Percentiles rank a stretch among this genome's conserved stretches.
Evolutionary conservation across 2,113 vertebrate genomes (phyloP).

Genomic region (Tachysurus vachellii): DNA sequence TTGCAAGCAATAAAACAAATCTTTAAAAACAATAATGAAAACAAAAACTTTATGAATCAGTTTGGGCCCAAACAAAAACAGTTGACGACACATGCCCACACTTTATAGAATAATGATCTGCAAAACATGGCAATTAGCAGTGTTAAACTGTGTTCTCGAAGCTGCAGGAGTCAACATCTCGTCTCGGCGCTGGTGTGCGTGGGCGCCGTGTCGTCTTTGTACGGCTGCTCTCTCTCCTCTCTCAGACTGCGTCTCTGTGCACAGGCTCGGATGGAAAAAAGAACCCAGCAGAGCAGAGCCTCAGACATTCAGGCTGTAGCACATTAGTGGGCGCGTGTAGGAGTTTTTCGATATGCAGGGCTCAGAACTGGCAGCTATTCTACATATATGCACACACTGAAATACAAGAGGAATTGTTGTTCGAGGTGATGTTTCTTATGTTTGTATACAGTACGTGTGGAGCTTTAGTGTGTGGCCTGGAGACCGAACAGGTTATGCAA

Average conservation of each 20-base stretch:
- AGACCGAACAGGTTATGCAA: conserved; percentile 46
- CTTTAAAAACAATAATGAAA: background rate
- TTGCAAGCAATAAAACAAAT: background rate
- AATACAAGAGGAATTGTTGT: conserved; percentile 59
- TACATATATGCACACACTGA: conserved; percentile 63
- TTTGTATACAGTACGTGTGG: conserved; percentile 9
- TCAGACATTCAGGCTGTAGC: conserved; percentile 60
- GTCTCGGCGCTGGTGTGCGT: conserved; percentile 42
- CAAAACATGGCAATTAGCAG: conserved; percentile 48
- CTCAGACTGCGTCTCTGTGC: conserved; percentile 54
- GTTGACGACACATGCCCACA: conserved; percentile 37
- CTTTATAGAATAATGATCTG: conserved; percentile 38
- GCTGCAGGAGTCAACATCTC: conserved; percentile 30
- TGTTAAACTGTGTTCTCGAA: conserved; percentile 37
- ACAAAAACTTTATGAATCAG: conserved; percentile 26
- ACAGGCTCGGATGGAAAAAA: conserved; percentile 53
- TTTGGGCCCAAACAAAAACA: conserved; percentile 23
- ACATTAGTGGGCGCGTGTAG: conserved; percentile 69
- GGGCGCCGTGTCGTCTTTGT: conserved; percentile 41
- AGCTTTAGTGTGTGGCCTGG: conserved; percentile 37
- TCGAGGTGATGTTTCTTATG: conserved; percentile 58
- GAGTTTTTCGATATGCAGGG: conserved; percentile 65
- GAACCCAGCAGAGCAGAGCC: conserved; percentile 64
- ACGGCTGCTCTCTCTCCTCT: conserved; percentile 31
- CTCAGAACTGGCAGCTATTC: conserved; percentile 69